These are phyloP conservation scores for Anolis carolinensis DNA, from an alignment of 2,113 vertebrate genomes.

Conservation along the genomic window DNA sequence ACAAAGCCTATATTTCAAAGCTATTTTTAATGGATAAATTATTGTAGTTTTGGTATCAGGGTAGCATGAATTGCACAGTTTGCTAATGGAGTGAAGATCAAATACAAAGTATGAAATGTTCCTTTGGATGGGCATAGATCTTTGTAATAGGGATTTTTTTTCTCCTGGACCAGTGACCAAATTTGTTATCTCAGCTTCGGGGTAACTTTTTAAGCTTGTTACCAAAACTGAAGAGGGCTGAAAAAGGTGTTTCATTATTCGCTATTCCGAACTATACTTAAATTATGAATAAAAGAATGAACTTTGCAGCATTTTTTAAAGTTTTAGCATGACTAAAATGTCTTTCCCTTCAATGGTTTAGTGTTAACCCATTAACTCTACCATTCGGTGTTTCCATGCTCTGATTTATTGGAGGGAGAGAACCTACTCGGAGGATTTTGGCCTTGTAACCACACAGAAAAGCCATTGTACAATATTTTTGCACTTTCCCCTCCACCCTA, in stretches of 20 bases:
- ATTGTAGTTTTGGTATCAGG: neutral
- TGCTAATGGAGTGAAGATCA: slow-evolving; percentile 4
- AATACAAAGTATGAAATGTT: slow-evolving; percentile 8
- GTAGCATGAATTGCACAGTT: neutral
- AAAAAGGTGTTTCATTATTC: too few relatives aligned
- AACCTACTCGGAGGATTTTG: neutral
- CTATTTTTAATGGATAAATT: slow-evolving; percentile 36
- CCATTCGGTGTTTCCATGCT: too few relatives aligned
- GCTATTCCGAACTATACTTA: too few relatives aligned
- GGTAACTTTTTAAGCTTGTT: neutral
- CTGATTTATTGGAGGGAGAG: too few relatives aligned
- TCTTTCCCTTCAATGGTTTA: neutral
- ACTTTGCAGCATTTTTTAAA: neutral
- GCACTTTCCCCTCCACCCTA: neutral
- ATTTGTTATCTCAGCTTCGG: neutral
- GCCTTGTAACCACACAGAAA: neutral
- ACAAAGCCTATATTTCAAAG: neutral
- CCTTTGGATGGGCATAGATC: neutral
- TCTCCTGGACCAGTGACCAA: slow-evolving; percentile 17
- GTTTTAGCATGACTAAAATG: neutral
- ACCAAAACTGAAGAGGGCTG: neutral
- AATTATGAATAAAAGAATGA: too few relatives aligned
- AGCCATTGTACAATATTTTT: neutral
- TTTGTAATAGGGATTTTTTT: neutral
- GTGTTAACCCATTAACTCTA: neutral